Conservation (phyloP, 2,113 vertebrate genomes). For the Gopherus evgoodei region DNA sequence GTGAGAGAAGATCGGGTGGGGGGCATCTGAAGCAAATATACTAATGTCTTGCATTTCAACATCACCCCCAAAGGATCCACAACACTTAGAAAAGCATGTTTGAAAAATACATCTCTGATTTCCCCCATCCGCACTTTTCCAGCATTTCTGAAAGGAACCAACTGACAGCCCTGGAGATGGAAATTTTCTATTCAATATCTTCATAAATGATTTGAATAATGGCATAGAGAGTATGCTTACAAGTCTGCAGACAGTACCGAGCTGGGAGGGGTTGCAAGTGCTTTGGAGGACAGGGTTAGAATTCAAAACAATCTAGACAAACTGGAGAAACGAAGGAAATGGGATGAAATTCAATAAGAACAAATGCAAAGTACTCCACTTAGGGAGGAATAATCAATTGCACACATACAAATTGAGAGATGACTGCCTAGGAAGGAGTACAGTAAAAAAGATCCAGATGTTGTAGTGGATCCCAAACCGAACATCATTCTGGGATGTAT, state of each 20-base stretch:
- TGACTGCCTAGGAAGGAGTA: background rate
- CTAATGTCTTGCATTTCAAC: background rate
- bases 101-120: background rate
- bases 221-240: background rate
- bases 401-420: background rate
- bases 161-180: background rate
- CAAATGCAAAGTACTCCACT: too few species aligned
- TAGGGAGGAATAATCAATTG: too few species aligned
- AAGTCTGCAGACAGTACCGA: background rate
- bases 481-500: background rate
- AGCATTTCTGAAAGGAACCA: background rate
- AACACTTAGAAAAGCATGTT: background rate
- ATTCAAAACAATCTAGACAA: too few species aligned
- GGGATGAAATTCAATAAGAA: too few species aligned
- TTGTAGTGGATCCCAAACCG: background rate
- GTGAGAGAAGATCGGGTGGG: background rate
- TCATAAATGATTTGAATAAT: background rate
- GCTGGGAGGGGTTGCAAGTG: too few species aligned
- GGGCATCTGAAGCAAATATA: background rate
- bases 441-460: background rate
- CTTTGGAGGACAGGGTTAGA: too few species aligned
- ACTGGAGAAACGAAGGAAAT: too few species aligned
- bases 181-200: background rate
- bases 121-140: background rate
- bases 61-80: background rate